Evolutionary conservation across 2,888 invertebrate species (phyloP), one percentile per base, ranked within the genome.

Genomic region (Ephialtes manifestator): DNA sequence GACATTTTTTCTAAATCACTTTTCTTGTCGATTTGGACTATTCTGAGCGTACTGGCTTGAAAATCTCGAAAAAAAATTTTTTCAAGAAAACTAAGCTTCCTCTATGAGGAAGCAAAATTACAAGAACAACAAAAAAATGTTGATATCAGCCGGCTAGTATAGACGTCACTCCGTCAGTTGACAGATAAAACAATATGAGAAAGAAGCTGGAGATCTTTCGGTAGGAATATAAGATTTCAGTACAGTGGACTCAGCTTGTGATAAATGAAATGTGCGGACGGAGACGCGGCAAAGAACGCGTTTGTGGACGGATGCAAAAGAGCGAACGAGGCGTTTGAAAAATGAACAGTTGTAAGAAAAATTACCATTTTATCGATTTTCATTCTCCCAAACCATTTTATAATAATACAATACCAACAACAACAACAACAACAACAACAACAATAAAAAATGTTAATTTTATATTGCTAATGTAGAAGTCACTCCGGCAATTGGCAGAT

Each of bases 201-300:
- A 39, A 24, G n/a, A 43, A 28, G 20, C 60, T 48, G 71, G 4
- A n/a, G n/a, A 20, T 13, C 31, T 31, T n/a, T 13, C 15, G 31
- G 39, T n/a, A 39, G 2, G 24, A 35, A 35, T 28, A 39, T 28
- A 24, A 24, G 2, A 2, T 2, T 24, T 24, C 24, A 2, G 18
- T 10, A 18, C 31, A 15, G 68, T 48, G 48, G 76, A 65, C 77
- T 39, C 67, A 39, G 60, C 77, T 53, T 82, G 63, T 72, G 68
- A 75, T 65, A 79, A 83, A 81, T 76, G 74, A 75, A 76, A 81
- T 72, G 77, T 70, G 83, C 67, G 70, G 71, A 82, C n/a, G 70
- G 18, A n/a, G n/a, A n/a, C n/a, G n/a, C n/a, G n/a, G n/a, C n/a
- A n/a, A 48, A 51, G 55, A 31, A 43, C 46, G 24, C 71, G 39